A percentile compares a stretch with the other conserved stretches of the same genome.
These are phyloP conservation scores for Drosophila seguyi DNA, from an alignment of 1,140 invertebrate species.

Conservation along the genomic window DNA sequence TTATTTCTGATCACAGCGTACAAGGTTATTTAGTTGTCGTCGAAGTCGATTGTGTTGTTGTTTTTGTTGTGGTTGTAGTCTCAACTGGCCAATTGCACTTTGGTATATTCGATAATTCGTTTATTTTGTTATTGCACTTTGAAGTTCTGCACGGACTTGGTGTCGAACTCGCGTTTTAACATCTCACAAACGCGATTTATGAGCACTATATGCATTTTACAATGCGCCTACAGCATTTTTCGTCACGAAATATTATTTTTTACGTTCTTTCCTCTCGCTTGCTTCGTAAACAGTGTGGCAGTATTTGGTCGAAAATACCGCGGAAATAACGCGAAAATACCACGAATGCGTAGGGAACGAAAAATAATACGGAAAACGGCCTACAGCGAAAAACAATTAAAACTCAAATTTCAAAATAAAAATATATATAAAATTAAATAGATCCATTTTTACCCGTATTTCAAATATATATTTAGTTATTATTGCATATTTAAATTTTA, in stretches of 20 bases:
- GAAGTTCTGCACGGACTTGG: constrained; percentile 70
- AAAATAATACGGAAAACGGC: neutral
- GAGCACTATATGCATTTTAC: constrained; percentile 68
- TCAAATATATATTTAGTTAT: too few species aligned
- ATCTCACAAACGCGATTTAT: constrained; percentile 63
- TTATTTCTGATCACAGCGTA: constrained; percentile 55
- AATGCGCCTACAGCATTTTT: constrained; percentile 71
- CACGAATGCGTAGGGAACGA: neutral
- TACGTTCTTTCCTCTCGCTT: constrained; percentile 37
- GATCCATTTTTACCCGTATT: too few species aligned
- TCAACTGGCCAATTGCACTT: constrained; percentile 56
- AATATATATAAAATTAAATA: neutral
- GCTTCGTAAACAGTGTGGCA: constrained; percentile 48
- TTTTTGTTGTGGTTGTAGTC: constrained; percentile 47
- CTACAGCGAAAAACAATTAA: neutral
- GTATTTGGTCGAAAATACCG: constrained; percentile 22
- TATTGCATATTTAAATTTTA: too few species aligned
- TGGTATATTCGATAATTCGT: constrained; percentile 27
- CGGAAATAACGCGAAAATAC: constrained; percentile 1
- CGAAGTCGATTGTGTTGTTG: constrained; percentile 55
- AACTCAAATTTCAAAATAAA: neutral
- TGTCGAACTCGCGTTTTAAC: constrained; percentile 60
- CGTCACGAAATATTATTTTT: constrained; percentile 65
- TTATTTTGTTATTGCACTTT: constrained; percentile 66
- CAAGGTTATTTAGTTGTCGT: constrained; percentile 64